phyloP scores from a whole-genome alignment of 2,888 invertebrate genomes.

The Caenorhabditis angaria region DNA sequence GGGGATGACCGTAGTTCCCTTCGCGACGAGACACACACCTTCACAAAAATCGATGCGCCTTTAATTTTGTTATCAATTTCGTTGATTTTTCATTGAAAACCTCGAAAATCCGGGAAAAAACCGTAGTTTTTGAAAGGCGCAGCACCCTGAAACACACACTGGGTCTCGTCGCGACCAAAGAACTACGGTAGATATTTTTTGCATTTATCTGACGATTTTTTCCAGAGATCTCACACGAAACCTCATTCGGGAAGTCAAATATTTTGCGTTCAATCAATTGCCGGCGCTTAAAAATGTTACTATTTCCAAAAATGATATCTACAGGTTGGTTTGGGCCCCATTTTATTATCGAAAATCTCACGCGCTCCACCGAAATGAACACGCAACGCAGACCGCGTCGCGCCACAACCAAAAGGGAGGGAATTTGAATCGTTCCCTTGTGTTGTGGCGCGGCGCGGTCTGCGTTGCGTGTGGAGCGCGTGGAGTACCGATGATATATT shows the following conservation, averaged over 20 bases:
- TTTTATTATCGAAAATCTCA: no score
- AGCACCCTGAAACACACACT: neutral
- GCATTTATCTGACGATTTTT: neutral
- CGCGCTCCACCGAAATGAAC: no score
- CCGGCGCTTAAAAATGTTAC: conserved; percentile 43
- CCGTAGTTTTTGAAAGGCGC: no score
- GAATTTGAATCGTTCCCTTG: no score
- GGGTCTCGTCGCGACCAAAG: no score
- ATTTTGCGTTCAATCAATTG: conserved; percentile 45
- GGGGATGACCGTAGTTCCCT: no score
- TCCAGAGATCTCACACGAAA: conserved; percentile 56
- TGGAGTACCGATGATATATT: no score
- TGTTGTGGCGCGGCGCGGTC: no score
- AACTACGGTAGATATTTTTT: neutral
- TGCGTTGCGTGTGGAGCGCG: no score
- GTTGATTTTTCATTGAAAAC: neutral
- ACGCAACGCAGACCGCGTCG: no score
- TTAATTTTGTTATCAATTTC: neutral
- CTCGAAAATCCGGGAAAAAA: neutral
- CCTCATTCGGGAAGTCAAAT: conserved; percentile 36
- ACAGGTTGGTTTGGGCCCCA: conserved; percentile 2
- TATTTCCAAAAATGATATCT: conserved; percentile 48
- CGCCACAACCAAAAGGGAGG: no score
- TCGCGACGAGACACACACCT: no score
- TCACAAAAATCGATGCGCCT: neutral